A percentile compares a stretch with the other conserved stretches of the same genome.
Conservation (phyloP, 2,113 vertebrate species). For the Emydura subglobosa region DNA sequence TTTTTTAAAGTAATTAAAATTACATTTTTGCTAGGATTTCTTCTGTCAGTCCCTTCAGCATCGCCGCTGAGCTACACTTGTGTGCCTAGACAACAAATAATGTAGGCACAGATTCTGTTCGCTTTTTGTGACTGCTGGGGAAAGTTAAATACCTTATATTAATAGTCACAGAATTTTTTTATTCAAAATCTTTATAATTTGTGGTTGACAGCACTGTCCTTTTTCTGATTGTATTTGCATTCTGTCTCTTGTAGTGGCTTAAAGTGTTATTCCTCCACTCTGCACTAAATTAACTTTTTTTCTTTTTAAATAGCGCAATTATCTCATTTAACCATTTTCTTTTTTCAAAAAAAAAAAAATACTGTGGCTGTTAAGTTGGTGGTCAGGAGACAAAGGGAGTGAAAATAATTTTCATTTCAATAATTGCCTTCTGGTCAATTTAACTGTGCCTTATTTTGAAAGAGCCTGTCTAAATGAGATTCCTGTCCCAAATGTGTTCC, state of each 20-base stretch:
- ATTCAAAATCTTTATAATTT: constrained; percentile 69
- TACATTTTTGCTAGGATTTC: neutral
- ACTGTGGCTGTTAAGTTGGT: constrained; percentile 82
- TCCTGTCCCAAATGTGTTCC: constrained; percentile 95
- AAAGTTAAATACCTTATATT: constrained; percentile 29
- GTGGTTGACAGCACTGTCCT: constrained; percentile 51
- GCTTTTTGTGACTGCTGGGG: constrained; percentile 35
- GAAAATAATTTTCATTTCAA: constrained; percentile 99
- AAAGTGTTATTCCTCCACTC: constrained; percentile 78
- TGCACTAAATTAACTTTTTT: constrained; percentile 78
- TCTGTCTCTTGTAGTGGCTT: constrained; percentile 71
- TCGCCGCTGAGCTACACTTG: constrained; percentile 19
- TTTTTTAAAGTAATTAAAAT: neutral
- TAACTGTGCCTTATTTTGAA: constrained; percentile 94
- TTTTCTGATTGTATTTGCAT: constrained; percentile 62
- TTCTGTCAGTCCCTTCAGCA: neutral
- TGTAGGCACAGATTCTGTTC: neutral
- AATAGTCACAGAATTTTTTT: constrained; percentile 67
- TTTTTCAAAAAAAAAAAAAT: constrained; percentile 62
- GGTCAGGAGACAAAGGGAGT: constrained; percentile 92
- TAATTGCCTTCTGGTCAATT: constrained; percentile 99
- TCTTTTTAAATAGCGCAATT: constrained; percentile 76
- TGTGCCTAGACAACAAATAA: neutral
- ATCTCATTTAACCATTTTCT: constrained; percentile 83
- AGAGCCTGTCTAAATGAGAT: constrained; percentile 93